Base-by-base conservation (phyloP, 1,140 invertebrate species). In the Polypedilum vanderplanki region DNA sequence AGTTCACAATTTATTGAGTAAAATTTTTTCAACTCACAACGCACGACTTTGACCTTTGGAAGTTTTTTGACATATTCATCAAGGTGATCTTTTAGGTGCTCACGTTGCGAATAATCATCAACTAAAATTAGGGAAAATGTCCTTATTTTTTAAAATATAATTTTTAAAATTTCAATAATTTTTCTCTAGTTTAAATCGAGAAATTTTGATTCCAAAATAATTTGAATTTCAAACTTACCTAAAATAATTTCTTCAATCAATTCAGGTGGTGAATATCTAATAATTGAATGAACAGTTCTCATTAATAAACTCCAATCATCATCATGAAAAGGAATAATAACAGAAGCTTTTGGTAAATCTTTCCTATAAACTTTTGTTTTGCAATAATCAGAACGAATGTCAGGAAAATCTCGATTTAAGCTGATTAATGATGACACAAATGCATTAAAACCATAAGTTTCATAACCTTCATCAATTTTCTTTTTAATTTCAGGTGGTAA, bases 231-330 rank as follows among this genome's bases (percentile, higher is more conserved):
- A 1, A 33, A 33, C 24, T 33, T 5, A 33, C 24, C 24, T 33
- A 33, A 33, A 33, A 33, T 3, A 70, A 70, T 70, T 70, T 70
- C 65, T 10, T 70, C 65, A 22, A 70, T 20, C 0, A 1, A 22
- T 4, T 18, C 18, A 9, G 8, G 10, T 7, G 15, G 15, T 20
- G 65, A 70, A 7, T 22, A 22, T 22, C 17, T n/a, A 20, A 70
- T 18, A 20, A 70, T 20, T 20, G 65, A 70, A 20, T 70, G 65
- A 20, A 70, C 17, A 10, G 65, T 70, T 70, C 65, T n/a, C 65
- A 70, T 22, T 70, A 70, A 70, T 0, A 70, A 18, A 70, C 20
- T 70, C 65, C 65, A 70, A 70, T 70, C 65, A 12, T 70, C 65
- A 1, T 70, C 20, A 10, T 70, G 65, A 10, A 70, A 7, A 1